A percentile compares a stretch with the other conserved stretches of the same genome.
Conservation (phyloP, 92 coral and sea anemone genomes). For the Diadumene lineata region DNA sequence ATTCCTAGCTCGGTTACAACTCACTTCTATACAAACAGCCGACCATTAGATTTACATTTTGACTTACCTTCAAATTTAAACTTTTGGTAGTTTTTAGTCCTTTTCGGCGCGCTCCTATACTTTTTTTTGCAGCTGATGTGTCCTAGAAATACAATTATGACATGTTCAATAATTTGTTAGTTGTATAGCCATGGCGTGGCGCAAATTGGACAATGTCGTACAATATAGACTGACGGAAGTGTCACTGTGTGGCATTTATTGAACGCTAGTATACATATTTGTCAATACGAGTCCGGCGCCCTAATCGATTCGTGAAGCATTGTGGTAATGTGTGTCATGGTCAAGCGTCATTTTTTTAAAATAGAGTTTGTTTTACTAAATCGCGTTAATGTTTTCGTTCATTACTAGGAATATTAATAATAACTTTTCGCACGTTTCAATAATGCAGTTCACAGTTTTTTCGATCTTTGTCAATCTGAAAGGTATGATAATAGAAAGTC, state of each 20-base stretch:
- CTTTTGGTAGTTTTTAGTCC: neutral
- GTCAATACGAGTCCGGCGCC: neutral
- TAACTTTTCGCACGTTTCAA: neutral
- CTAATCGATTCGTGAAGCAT: constrained; percentile 5
- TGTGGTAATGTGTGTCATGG: neutral
- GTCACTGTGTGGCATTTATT: neutral
- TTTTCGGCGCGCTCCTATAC: neutral
- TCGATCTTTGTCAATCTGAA: no score
- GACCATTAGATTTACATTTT: neutral
- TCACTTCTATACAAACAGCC: no score
- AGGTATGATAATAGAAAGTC: no score
- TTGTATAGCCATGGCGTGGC: neutral
- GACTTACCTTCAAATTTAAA: no score
- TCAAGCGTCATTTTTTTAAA: neutral
- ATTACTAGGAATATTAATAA: neutral
- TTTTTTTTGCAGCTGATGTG: neutral
- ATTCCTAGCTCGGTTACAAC: no score
- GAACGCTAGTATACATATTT: neutral
- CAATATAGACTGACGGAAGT: neutral
- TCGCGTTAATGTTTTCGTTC: neutral
- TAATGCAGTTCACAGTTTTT: no score
- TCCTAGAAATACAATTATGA: neutral
- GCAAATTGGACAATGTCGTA: neutral
- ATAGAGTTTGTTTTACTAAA: neutral
- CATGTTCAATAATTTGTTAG: neutral